These are phyloP conservation scores for Urosaurus nigricauda DNA, from an alignment of 2,797 vertebrate genomes.

Conservation along the genomic window DNA sequence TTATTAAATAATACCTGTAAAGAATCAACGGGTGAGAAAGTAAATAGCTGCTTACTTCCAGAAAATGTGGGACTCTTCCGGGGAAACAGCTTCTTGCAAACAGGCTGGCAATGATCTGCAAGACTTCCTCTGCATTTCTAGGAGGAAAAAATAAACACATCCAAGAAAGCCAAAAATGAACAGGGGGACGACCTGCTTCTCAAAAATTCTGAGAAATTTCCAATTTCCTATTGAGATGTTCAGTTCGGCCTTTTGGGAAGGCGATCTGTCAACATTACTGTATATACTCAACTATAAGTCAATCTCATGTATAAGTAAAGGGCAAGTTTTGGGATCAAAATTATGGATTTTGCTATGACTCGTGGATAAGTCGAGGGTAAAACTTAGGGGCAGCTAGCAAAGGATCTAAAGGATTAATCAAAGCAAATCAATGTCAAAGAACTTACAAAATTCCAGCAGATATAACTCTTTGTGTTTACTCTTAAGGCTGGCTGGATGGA, in stretches of 20 bases:
- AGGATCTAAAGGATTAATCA: no score
- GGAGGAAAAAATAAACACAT: background rate
- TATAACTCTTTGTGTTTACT: no score
- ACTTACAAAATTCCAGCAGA: no score
- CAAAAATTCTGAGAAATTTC: accelerated
- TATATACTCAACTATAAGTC: no score
- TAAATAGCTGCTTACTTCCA: conserved; percentile 74
- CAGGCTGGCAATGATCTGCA: accelerated
- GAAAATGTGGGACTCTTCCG: conserved; percentile 39
- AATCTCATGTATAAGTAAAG: no score
- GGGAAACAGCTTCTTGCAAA: conserved; percentile 2
- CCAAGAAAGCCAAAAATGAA: background rate
- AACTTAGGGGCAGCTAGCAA: no score
- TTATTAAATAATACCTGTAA: background rate
- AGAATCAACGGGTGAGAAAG: background rate
- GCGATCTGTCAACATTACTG: no score
- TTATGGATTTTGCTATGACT: no score
- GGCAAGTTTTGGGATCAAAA: no score
- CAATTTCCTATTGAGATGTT: background rate
- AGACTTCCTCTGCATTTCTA: conserved; percentile 4
- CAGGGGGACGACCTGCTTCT: accelerated
- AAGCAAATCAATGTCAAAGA: no score
- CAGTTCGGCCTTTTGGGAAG: background rate
- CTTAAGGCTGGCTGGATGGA: no score
- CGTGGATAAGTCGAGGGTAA: no score